Evolutionary conservation across 2,797 vertebrate species (phyloP).

Genomic region (Sarcophilus harrisii): DNA sequence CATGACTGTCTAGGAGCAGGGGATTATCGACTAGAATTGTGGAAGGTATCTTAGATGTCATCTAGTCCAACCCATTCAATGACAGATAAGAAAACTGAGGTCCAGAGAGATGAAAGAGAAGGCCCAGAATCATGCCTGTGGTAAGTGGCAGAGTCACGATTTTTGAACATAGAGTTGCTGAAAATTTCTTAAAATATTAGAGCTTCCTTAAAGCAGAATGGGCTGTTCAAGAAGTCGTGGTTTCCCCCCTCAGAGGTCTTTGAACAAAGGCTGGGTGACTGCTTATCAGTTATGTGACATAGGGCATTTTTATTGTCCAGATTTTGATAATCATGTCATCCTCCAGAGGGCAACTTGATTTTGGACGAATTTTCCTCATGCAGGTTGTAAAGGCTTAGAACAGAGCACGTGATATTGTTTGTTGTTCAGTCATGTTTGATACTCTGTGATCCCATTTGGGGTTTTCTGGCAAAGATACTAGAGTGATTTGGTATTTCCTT

Average conservation of each 20-base stretch:
- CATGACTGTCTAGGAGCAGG: neutral
- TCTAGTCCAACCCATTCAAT: neutral
- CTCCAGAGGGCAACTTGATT: neutral
- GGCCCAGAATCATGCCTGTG: neutral
- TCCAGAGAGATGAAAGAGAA: neutral
- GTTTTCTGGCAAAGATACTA: neutral
- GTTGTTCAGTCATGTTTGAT: neutral
- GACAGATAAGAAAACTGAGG: neutral
- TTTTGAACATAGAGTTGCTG: neutral
- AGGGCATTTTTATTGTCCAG: neutral
- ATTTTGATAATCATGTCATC: neutral
- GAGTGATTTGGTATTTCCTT: neutral
- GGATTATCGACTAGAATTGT: neutral
- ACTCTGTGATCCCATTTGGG: neutral
- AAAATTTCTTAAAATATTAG: neutral
- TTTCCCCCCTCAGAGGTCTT: neutral
- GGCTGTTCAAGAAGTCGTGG: neutral
- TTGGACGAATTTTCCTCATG: neutral
- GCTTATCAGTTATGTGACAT: neutral
- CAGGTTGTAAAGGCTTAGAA: neutral
- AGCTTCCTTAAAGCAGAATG: neutral
- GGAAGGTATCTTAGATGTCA: neutral
- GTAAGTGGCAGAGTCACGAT: neutral
- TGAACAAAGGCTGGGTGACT: neutral
- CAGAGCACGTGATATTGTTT: neutral